Conservation (phyloP, 2,888 invertebrate species). For the Lamellibrachia satsuma region DNA sequence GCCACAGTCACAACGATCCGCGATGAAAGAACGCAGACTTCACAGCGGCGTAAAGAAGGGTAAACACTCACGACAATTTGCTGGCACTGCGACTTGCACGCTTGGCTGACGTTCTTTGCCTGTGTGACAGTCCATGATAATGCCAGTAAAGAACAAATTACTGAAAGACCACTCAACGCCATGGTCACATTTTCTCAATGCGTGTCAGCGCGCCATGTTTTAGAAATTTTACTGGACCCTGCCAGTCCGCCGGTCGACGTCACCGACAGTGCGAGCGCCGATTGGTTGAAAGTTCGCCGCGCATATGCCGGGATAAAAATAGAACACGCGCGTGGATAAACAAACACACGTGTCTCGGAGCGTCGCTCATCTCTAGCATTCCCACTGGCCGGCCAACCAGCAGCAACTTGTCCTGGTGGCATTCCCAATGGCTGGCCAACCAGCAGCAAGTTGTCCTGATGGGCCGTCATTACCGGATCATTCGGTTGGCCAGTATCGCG, state of each 20-base stretch:
- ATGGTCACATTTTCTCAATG: constrained; percentile 17
- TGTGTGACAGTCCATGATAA: constrained; percentile 12
- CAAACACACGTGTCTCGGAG: neutral
- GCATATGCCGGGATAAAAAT: neutral
- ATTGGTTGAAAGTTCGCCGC: constrained; percentile 17
- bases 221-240: neutral
- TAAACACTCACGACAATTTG: neutral
- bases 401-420: neutral
- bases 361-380: neutral
- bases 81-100: constrained; percentile 4
- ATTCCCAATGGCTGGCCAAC: constrained; percentile 5
- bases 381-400: neutral
- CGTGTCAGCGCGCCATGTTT: neutral
- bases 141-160: neutral
- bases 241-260: neutral
- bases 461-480: neutral
- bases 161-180: neutral
- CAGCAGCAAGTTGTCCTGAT: neutral
- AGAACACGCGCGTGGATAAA: constrained; percentile 17
- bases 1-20: neutral
- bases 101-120: constrained; percentile 10
- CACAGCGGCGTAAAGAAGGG: neutral
- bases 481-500: neutral
- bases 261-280: neutral
- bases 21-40: neutral